A percentile compares a stretch with the other conserved stretches of the same genome.
Conservation (phyloP, 2,888 invertebrate species). For the Zeuzera pyrina region DNA sequence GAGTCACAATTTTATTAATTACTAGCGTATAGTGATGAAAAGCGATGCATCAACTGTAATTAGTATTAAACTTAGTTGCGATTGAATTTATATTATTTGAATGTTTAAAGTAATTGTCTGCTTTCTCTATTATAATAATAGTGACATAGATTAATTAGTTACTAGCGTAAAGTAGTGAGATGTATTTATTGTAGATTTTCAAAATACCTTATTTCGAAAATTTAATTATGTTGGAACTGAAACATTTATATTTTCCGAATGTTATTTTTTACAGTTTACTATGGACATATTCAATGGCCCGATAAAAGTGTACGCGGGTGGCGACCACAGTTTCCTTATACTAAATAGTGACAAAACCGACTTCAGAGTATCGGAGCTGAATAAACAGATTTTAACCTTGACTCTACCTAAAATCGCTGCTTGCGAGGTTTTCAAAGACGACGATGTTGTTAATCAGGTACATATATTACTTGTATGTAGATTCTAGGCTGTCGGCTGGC, state of each 20-base stretch:
- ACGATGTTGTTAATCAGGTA: constrained; percentile 77
- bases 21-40: no score
- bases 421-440: constrained; percentile 75
- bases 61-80: no score
- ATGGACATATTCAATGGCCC: constrained; percentile 54
- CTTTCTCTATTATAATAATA: no score
- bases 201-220: no score
- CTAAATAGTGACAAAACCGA: constrained; percentile 71
- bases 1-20: no score
- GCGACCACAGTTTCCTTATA: constrained; percentile 89
- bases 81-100: no score
- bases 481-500: no score
- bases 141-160: no score
- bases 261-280: constrained; percentile 41
- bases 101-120: no score
- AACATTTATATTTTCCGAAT: neutral
- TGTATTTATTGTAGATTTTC: no score
- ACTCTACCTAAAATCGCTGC: constrained; percentile 71
- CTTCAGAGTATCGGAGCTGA: constrained; percentile 70
- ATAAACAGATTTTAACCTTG: constrained; percentile 79
- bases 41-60: no score
- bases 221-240: neutral
- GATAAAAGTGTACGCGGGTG: constrained; percentile 82
- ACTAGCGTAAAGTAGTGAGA: no score
- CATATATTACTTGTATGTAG: constrained; percentile 4